These are phyloP conservation scores for Brachyopa scutellaris DNA, from an alignment of 2,888 invertebrate genomes.

Conservation along the genomic window DNA sequence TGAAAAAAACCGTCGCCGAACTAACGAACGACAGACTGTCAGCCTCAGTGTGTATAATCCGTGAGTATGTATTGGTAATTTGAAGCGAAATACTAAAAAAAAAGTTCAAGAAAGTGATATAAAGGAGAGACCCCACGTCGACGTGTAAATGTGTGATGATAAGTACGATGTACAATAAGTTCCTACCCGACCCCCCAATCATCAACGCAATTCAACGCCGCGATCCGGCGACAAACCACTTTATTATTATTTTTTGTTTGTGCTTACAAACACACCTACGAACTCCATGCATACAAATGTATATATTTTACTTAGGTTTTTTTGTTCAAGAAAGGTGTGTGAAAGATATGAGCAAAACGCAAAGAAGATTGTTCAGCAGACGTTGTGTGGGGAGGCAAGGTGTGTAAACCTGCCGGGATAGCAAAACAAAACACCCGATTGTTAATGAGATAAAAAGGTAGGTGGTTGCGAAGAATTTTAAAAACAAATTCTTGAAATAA, in stretches of 20 bases:
- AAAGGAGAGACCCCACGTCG: not conserved
- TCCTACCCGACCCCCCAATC: too few species aligned
- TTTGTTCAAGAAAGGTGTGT: slow-evolving; percentile 29
- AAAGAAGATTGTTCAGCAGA: not conserved
- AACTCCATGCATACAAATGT: too few species aligned
- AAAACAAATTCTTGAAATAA: too few species aligned
- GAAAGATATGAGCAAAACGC: not conserved
- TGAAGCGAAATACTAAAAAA: not conserved
- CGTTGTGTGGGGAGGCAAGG: not conserved
- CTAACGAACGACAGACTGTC: not conserved
- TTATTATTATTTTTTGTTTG: too few species aligned
- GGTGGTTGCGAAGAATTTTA: too few species aligned
- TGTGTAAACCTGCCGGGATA: not conserved
- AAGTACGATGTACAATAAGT: too few species aligned
- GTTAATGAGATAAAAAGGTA: too few species aligned
- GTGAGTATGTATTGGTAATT: slow-evolving; percentile 12
- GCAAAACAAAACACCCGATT: slow-evolving; percentile 32
- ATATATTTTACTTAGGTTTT: not conserved
- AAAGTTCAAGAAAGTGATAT: not conserved
- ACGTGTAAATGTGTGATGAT: too few species aligned
- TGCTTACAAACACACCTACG: too few species aligned
- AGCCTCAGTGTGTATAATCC: not conserved
- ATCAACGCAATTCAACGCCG: too few species aligned
- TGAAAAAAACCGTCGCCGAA: slow-evolving; percentile 25
- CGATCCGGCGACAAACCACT: too few species aligned